Percentiles rank a stretch among this genome's conserved stretches.
Evolutionary conservation across 2,113 vertebrate species (phyloP).

Genomic region (Nyctibius bracteatus): DNA sequence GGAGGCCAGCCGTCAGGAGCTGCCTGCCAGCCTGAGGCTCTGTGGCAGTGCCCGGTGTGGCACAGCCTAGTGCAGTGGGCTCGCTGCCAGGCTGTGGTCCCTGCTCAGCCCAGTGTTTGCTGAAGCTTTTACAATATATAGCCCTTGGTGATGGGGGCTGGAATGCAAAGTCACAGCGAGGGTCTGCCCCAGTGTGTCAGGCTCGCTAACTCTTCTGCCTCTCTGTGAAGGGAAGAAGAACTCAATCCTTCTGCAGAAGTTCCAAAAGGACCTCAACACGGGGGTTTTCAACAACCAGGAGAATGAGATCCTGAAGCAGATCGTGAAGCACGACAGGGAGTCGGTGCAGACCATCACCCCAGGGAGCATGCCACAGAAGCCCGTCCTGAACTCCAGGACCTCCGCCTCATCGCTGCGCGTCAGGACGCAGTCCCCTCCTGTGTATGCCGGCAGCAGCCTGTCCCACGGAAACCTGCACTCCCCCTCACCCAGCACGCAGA

Average conservation of each 20-base stretch:
- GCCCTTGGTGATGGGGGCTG: neutral
- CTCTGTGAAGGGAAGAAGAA: constrained; percentile 92
- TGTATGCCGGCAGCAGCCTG: constrained; percentile 80
- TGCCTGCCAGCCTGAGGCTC: neutral
- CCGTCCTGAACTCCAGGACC: constrained; percentile 79
- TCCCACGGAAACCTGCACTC: constrained; percentile 85
- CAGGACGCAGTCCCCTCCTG: constrained; percentile 81
- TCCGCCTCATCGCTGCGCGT: constrained; percentile 79
- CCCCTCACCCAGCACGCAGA: constrained; percentile 81
- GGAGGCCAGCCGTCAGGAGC: accelerated
- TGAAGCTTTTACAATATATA: neutral
- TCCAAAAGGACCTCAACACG: constrained; percentile 98
- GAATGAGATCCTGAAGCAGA: constrained; percentile 98
- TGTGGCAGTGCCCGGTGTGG: accelerated
- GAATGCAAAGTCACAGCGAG: accelerated
- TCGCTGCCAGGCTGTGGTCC: accelerated
- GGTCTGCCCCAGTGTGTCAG: neutral
- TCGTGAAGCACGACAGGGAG: constrained; percentile 96
- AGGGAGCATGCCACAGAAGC: constrained; percentile 80
- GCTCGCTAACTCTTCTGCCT: neutral
- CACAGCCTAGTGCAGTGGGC: neutral
- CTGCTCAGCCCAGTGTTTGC: neutral
- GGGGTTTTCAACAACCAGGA: constrained; percentile 99
- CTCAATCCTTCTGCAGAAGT: constrained; percentile 95
- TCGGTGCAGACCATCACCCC: constrained; percentile 92